phyloP scores from a whole-genome alignment of 2,888 invertebrate species.

The Synanthedon myopaeformis region DNA sequence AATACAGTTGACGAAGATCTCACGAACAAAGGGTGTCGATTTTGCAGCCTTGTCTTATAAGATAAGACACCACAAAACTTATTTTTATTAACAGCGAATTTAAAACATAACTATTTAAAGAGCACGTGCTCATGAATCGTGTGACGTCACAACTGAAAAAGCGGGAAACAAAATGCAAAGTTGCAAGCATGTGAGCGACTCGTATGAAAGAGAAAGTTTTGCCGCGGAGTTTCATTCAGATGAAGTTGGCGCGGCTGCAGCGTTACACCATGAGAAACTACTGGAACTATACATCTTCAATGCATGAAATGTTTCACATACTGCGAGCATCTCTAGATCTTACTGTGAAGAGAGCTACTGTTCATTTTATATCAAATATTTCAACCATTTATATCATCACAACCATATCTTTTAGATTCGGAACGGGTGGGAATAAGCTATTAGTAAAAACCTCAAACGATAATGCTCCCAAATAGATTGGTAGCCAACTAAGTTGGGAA shows the following conservation, averaged over 20 bases:
- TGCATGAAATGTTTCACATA: not conserved
- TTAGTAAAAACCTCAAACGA: not conserved
- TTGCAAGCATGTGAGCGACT: slow-evolving; percentile 55
- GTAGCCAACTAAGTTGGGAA: too few relatives aligned
- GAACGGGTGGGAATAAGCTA: too few relatives aligned
- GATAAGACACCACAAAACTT: too few relatives aligned
- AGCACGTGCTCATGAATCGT: slow-evolving; percentile 28
- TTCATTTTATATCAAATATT: not conserved
- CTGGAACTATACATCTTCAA: not conserved
- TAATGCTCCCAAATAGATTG: too few relatives aligned
- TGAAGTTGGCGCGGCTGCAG: slow-evolving; percentile 52
- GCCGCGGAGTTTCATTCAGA: slow-evolving; percentile 57
- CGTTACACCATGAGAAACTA: slow-evolving; percentile 1
- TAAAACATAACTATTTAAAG: not conserved
- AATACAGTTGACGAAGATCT: too few relatives aligned
- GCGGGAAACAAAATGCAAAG: slow-evolving; percentile 63
- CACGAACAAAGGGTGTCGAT: too few relatives aligned
- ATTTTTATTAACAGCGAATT: too few relatives aligned
- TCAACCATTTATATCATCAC: not conserved
- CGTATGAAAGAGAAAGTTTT: slow-evolving; percentile 68
- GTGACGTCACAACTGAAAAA: slow-evolving; percentile 61
- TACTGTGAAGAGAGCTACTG: not conserved
- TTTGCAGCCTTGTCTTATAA: too few relatives aligned
- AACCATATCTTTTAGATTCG: too few relatives aligned
- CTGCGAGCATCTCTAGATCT: not conserved